Evolutionary conservation across 1,140 invertebrate species (phyloP), one percentile per base, ranked within the genome.

Genomic region (Drosophila repletoides): DNA sequence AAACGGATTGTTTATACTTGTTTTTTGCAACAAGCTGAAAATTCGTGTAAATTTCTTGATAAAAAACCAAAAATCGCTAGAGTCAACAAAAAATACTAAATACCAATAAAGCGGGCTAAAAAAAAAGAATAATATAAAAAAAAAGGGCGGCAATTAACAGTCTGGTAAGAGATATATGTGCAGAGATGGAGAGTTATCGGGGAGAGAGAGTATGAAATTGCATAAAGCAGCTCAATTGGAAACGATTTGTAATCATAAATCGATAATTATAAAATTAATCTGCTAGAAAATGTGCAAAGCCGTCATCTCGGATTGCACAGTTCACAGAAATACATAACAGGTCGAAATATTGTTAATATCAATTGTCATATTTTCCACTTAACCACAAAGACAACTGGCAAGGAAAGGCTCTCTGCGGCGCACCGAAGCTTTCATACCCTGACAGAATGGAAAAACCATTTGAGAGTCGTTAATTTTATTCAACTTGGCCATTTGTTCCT

Each of bases 1-100:
- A 79, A 74, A 69, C 48, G 17, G 55, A 74, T 59, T 83, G 60
- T 77, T 73, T 71, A 51, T 60, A 46, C 45, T 53, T n/a, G n/a
- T n/a, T 72, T 83, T 84, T 83, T 74, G 65, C 79, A 83, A 83
- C 79, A 83, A 83, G 79, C 70, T 83, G 79, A 77, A 84, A 84
- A 83, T 83, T 79, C 79, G 59, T 83, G 79, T 83, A 79, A 84
- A 79, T 74, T 83, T 83, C 55, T 60, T 36, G 74, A 84, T 74
- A 83, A 83, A 83, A 81, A 84, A 77, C 15, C 21, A 1, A 68
- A 76, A 83, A 83, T 14, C 24, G 69, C 70, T n/a, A 28, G 10
- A 48, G 65, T 84, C 40, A 66, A 67, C 77, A 60, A 14, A 67
- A 69, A 51, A 65, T 31, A 19, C n/a, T 41, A n/a, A 40, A 29